Base-by-base conservation (phyloP, 2,888 invertebrate species). In the Mythimna vitellina region DNA sequence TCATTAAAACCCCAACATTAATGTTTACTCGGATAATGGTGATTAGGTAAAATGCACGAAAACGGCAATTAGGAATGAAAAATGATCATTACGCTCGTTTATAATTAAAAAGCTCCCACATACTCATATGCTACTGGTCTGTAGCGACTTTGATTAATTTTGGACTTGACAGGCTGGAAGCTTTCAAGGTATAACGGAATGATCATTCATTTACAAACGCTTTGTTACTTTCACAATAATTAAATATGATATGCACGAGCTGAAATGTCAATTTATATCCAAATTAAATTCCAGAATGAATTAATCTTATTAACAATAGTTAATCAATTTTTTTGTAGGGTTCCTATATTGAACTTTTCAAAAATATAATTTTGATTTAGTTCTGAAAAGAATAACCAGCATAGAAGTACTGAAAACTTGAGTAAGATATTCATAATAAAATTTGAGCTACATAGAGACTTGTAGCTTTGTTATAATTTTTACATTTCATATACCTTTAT, bases 11-110 rank as follows among this genome's bases (percentile, higher is more conserved):
- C 85, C 83, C 58, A 74, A 85, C 85, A 60, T 65, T 53, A 57
- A 89, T 89, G 89, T 92, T 89, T 89, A 88, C 86, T 86, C 84
- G 89, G 89, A 91, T 93, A 93, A 94, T 89, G 91, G 90, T 95
- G 93, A 95, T 95, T 94, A 94, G 93, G 90, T 91, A 91, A 92
- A 94, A 93, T 90, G 91, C 87, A 92, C 90, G 91, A 90, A 92
- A 93, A 93, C 91, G 92, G 92, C 95, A 94, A 95, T 96, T 95
- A 94, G 90, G 93, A 90, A 94, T 96, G 96, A 96, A 96, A 95
- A 96, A 96, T 96, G 95, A 95, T 95, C 90, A 94, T 93, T 94
- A 92, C 91, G 84, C 82, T 81, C 91, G 89, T 89, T 90, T 91
- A 92, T 96, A 95, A 96, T 96, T 96, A 96, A 96, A 96, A 95